Conservation (phyloP, 2,113 vertebrate species). For the Asarcornis scutulata region DNA sequence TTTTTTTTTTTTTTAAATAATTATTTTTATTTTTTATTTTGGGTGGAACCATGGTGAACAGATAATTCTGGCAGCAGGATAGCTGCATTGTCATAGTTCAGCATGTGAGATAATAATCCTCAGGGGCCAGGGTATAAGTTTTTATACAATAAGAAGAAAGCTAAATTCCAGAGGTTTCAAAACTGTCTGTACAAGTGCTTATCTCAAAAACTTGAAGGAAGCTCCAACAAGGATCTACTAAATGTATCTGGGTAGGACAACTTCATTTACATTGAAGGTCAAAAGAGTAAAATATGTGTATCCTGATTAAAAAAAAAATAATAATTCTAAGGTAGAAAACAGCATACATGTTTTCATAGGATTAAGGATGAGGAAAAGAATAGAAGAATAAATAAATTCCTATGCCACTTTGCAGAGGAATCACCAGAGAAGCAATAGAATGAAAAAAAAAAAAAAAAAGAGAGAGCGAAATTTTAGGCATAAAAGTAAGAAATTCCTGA, state of each 20-base stretch:
- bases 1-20: neutral
- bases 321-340: neutral
- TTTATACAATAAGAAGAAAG: neutral
- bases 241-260: neutral
- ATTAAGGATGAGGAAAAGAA: neutral
- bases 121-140: neutral
- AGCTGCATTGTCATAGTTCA: neutral
- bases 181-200: neutral
- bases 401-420: neutral
- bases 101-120: neutral
- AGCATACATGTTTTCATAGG: neutral
- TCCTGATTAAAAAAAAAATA: neutral
- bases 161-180: neutral
- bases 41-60: neutral
- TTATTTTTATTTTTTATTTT: neutral
- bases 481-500: neutral
- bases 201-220: neutral
- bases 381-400: neutral
- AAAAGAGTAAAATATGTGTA: neutral
- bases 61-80: neutral
- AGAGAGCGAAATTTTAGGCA: neutral
- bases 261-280: neutral
- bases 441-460: neutral
- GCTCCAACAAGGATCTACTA: neutral
- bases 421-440: neutral